These are phyloP conservation scores for Heliocidaris tuberculata DNA, from an alignment of 35 echinoderm and acorn worm species.

Conservation along the genomic window DNA sequence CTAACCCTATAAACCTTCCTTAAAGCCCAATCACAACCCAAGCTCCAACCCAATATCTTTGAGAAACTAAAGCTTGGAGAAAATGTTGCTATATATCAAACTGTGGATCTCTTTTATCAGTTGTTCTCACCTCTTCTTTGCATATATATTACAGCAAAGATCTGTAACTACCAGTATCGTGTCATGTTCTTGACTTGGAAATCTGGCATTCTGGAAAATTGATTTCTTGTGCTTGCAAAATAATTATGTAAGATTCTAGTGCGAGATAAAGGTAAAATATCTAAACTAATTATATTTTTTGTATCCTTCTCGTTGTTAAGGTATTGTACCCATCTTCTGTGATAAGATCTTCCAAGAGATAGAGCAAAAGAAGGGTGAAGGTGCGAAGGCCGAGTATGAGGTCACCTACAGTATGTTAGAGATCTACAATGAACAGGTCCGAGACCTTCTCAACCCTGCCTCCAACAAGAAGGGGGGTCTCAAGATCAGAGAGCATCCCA, in stretches of 20 bases:
- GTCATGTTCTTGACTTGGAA: too few species aligned
- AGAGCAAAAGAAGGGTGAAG: slow-evolving; percentile 64
- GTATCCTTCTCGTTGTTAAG: slow-evolving; percentile 34
- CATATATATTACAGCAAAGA: too few species aligned
- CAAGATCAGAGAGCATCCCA: slow-evolving; percentile 86
- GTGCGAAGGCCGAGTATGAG: slow-evolving; percentile 88
- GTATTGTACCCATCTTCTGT: slow-evolving; percentile 96
- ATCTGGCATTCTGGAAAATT: too few species aligned
- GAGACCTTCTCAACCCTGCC: slow-evolving; percentile 82
- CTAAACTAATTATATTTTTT: background rate
- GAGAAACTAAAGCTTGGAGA: too few species aligned
- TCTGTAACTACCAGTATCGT: too few species aligned
- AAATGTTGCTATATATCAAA: too few species aligned
- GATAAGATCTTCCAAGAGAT: slow-evolving; percentile 86
- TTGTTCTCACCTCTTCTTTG: too few species aligned
- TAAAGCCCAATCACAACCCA: too few species aligned
- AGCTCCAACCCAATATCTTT: too few species aligned
- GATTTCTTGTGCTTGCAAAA: too few species aligned
- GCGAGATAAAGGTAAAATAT: slow-evolving; percentile 73
- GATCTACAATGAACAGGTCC: slow-evolving; percentile 96
- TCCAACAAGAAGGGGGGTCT: slow-evolving; percentile 88
- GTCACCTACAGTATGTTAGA: slow-evolving; percentile 97
- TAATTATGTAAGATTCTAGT: background rate
- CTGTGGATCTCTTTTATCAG: too few species aligned
- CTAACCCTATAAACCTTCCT: too few species aligned